Evolutionary conservation across 2,888 invertebrate species (phyloP).

Genomic region (Cepaea hortensis): DNA sequence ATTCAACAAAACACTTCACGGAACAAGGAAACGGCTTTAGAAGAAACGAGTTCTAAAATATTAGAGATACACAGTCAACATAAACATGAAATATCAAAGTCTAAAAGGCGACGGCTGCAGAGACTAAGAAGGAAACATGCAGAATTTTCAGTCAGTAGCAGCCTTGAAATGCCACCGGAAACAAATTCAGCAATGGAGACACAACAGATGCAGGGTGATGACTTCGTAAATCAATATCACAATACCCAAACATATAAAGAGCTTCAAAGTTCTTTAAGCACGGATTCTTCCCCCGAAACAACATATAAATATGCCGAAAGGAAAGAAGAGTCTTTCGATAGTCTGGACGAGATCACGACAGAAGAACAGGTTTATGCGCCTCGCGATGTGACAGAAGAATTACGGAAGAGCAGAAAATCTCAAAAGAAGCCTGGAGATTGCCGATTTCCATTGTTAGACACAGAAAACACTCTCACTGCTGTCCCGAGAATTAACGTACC

Average conservation of each 20-base stretch:
- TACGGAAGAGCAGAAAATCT: constrained; percentile 1
- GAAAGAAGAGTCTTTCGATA: neutral
- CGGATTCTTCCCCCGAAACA: constrained; percentile 16
- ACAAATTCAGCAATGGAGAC: neutral
- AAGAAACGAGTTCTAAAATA: too few species aligned
- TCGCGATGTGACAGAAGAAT: constrained; percentile 24
- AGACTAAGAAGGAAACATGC: constrained; percentile 29
- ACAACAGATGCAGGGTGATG: neutral
- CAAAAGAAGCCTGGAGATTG: neutral
- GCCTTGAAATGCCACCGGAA: neutral
- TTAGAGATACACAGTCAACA: neutral
- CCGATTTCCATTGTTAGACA: neutral
- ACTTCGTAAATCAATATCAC: neutral
- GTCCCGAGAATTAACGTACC: too few species aligned
- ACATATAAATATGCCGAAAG: neutral
- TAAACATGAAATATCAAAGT: constrained; percentile 32
- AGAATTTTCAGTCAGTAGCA: neutral
- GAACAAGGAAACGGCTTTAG: neutral
- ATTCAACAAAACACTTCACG: neutral
- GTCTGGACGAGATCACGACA: neutral
- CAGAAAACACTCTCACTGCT: too few species aligned
- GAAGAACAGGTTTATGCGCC: neutral
- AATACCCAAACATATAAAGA: neutral
- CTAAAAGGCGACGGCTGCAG: constrained; percentile 35
- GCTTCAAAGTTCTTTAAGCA: constrained; percentile 14